Conservation (phyloP, 2,113 vertebrate genomes). For the Nothobranchius kuhntae region DNA sequence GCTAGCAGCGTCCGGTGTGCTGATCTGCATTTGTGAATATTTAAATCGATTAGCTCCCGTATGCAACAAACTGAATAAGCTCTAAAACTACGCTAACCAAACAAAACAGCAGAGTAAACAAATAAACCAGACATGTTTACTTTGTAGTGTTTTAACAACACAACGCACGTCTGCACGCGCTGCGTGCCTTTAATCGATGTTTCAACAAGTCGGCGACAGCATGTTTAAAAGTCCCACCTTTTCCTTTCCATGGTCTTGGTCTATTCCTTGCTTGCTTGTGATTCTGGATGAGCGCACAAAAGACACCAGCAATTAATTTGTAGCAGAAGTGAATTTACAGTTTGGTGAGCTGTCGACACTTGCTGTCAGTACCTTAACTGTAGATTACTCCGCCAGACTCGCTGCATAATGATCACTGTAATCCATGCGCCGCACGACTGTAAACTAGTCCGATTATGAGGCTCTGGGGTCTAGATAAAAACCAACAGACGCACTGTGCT, state of each 20-base stretch:
- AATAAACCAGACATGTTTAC: background rate
- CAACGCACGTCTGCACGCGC: constrained; percentile 19
- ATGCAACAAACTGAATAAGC: fast-evolving
- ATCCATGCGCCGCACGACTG: constrained; percentile 47
- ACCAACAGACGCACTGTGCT: too few relatives aligned
- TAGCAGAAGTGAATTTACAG: constrained; percentile 43
- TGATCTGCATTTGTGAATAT: background rate
- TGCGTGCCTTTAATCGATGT: constrained; percentile 65
- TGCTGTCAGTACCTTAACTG: constrained; percentile 42
- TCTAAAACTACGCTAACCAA: background rate
- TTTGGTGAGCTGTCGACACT: constrained; percentile 57
- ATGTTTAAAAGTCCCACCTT: constrained; percentile 80
- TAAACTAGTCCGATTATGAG: constrained; percentile 56
- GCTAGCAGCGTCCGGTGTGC: constrained; percentile 55
- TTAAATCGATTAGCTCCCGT: background rate
- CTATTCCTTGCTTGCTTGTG: background rate
- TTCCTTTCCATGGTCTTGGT: constrained; percentile 87
- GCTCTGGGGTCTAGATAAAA: background rate
- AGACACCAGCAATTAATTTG: constrained; percentile 11
- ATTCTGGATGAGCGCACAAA: background rate
- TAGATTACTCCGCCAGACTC: constrained; percentile 68
- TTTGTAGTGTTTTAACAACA: constrained; percentile 34
- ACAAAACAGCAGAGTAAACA: background rate
- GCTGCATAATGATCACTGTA: constrained; percentile 18
- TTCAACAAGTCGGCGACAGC: constrained; percentile 75